Evolutionary conservation across 2,888 invertebrate genomes (phyloP).

Genomic region (Papilio gigon): DNA sequence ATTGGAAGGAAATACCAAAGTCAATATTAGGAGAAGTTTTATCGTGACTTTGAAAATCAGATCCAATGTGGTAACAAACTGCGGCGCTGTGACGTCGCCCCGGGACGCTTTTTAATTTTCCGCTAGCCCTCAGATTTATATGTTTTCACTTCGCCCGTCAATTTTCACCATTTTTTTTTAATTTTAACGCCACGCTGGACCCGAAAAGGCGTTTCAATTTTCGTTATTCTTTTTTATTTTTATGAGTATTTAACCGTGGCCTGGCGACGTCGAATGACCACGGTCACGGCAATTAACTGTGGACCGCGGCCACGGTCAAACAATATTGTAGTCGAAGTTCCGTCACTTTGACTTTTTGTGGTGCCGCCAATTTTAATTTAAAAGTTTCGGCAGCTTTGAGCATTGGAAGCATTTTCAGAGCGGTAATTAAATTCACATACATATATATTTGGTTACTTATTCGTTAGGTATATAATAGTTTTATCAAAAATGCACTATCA

Average conservation of each 20-base stretch:
- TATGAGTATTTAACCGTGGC: conserved; percentile 45
- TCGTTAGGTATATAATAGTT: not conserved
- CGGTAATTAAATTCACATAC: not conserved
- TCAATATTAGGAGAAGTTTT: conserved; percentile 36
- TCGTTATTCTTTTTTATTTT: conserved; percentile 47
- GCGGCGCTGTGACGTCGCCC: conserved; percentile 57
- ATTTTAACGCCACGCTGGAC: conserved; percentile 71
- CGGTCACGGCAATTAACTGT: conserved; percentile 30
- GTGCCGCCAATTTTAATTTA: conserved; percentile 25
- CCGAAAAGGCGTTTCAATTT: conserved; percentile 64
- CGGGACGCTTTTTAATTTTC: conserved; percentile 78
- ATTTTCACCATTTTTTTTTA: conserved; percentile 77
- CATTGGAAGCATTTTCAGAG: not conserved
- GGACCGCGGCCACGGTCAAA: conserved; percentile 8
- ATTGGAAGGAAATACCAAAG: not conserved
- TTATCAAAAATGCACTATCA: not conserved
- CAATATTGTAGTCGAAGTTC: conserved; percentile 26
- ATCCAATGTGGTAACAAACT: conserved; percentile 54
- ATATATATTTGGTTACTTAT: not conserved
- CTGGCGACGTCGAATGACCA: conserved; percentile 22
- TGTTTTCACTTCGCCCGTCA: conserved; percentile 74
- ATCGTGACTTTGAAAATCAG: conserved; percentile 46
- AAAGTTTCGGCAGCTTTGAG: conserved; percentile 12
- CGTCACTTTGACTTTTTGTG: conserved; percentile 21
- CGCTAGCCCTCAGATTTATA: conserved; percentile 78